phyloP scores from a whole-genome alignment of 2,113 vertebrate species.

The Excalfactoria chinensis region DNA sequence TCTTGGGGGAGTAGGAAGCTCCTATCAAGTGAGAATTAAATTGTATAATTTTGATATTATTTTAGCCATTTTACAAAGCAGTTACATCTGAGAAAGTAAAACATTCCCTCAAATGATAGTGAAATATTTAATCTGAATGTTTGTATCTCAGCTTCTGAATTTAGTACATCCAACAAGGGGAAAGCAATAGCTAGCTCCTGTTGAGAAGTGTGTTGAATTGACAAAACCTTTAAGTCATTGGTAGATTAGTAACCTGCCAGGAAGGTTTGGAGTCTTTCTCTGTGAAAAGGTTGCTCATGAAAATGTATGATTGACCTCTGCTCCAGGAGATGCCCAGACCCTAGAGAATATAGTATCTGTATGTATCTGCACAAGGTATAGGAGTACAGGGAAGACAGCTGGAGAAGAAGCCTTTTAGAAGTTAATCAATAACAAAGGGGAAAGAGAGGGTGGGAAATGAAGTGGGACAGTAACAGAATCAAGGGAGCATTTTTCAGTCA shows the following conservation, averaged over 20 bases:
- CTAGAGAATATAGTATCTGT: not conserved
- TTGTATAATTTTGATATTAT: not conserved
- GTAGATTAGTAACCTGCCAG: not conserved
- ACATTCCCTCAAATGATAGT: not conserved
- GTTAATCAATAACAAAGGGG: accelerated
- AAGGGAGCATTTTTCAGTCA: not conserved
- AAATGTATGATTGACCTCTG: not conserved
- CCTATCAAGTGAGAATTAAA: not conserved
- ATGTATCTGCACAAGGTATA: not conserved
- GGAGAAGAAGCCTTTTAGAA: not conserved
- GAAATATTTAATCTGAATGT: not conserved
- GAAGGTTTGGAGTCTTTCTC: not conserved
- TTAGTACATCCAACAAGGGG: not conserved
- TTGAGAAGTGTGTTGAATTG: accelerated
- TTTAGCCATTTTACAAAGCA: not conserved
- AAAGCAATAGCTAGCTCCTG: not conserved
- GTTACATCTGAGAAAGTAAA: not conserved
- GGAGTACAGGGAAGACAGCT: not conserved
- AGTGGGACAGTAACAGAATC: not conserved
- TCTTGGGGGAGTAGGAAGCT: not conserved
- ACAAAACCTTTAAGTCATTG: not conserved
- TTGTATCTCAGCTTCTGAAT: not conserved
- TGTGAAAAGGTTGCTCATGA: not conserved
- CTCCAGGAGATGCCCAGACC: not conserved
- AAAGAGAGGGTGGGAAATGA: not conserved